These are phyloP conservation scores for Onychostruthus taczanowskii DNA, from an alignment of 2,113 vertebrate genomes.

Conservation along the genomic window DNA sequence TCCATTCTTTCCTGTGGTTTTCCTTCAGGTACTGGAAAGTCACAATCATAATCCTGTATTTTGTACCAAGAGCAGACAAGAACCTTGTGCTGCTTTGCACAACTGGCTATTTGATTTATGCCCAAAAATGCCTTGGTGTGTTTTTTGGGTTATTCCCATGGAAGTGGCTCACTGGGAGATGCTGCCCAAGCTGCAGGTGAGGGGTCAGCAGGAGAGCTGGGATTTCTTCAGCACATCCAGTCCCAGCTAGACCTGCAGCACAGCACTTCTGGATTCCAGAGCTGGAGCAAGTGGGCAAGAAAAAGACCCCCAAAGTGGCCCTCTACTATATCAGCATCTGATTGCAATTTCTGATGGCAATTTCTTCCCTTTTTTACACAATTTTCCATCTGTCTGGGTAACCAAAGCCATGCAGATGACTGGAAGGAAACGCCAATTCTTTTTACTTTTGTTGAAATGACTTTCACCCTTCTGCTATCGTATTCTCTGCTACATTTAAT, in stretches of 20 bases:
- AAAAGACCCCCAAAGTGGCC: not conserved
- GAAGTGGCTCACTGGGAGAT: not conserved
- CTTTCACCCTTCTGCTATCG: conserved; percentile 41
- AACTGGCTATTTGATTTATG: not conserved
- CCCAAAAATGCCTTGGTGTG: not conserved
- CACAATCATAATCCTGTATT: not conserved
- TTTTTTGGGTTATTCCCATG: not conserved
- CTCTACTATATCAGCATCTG: not conserved
- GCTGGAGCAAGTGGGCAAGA: not conserved
- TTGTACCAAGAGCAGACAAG: not conserved
- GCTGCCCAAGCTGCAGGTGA: not conserved
- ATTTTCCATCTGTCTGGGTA: not conserved
- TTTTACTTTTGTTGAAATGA: conserved; percentile 41
- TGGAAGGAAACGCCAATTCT: not conserved
- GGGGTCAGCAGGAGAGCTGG: not conserved
- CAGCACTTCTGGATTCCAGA: not conserved
- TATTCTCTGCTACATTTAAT: conserved; percentile 50
- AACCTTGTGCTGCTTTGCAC: not conserved
- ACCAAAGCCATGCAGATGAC: conserved; percentile 3
- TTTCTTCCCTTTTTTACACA: not conserved
- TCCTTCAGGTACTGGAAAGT: not conserved
- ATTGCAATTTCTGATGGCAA: not conserved
- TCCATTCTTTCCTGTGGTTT: not conserved
- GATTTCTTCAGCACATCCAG: not conserved
- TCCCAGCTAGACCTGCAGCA: not conserved